phyloP scores from a whole-genome alignment of 1,140 invertebrate species.

The Pinna nobilis region DNA sequence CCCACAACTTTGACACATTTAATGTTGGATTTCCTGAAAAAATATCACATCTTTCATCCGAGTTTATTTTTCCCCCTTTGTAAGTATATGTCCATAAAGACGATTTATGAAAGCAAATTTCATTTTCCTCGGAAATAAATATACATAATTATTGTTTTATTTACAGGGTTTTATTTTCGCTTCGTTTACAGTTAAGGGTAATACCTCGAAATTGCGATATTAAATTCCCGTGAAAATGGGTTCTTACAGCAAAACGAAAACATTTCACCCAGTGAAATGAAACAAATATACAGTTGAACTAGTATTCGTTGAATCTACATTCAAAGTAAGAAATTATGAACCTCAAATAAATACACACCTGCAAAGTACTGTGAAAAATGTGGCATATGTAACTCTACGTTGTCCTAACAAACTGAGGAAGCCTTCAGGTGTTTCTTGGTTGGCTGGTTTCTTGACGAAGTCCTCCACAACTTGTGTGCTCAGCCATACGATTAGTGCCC shows the following conservation, averaged over 20 bases:
- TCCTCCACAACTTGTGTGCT: slow-evolving; percentile 34
- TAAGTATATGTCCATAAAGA: too few species aligned
- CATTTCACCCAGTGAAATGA: too few species aligned
- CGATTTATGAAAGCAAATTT: too few species aligned
- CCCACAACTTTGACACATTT: slow-evolving; percentile 41
- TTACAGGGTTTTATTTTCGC: too few species aligned
- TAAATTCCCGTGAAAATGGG: too few species aligned
- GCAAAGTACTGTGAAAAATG: slow-evolving; percentile 46
- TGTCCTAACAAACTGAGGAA: slow-evolving; percentile 39
- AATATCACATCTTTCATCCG: not conserved
- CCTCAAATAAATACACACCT: slow-evolving; percentile 16
- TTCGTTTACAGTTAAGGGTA: too few species aligned
- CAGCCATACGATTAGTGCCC: slow-evolving; percentile 43
- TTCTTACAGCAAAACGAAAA: too few species aligned
- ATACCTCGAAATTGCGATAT: too few species aligned
- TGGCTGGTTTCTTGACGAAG: slow-evolving; percentile 2
- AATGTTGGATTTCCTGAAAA: slow-evolving; percentile 35
- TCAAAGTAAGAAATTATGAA: not conserved
- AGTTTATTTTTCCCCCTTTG: too few species aligned
- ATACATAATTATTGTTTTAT: too few species aligned
- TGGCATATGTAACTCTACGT: slow-evolving; percentile 40
- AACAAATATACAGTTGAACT: too few species aligned
- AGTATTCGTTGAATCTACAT: not conserved
- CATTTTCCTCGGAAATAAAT: too few species aligned
- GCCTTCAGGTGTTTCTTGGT: slow-evolving; percentile 37